Evolutionary conservation across 2,888 invertebrate species (phyloP), one percentile per base, ranked within the genome.

Genomic region (Griposia aprilina): DNA sequence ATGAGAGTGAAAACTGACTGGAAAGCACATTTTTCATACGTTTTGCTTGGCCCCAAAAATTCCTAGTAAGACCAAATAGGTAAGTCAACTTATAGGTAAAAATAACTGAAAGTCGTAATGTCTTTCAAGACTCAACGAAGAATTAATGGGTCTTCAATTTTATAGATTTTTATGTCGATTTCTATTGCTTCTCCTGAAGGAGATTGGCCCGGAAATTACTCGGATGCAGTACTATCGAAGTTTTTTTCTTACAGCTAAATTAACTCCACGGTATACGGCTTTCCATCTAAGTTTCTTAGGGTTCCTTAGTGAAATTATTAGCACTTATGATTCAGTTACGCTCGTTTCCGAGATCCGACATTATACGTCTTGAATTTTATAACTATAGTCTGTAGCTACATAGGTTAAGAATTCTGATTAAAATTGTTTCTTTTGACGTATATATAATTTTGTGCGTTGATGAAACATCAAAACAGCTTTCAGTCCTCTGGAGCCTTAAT

Each of bases 151-250:
- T 63, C 30, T 68, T 67, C 62, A 57, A 45, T 62, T 57, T 63
- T 36, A 50, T 52, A 66, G 20, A n/a, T 45, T 59, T 70, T 80
- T 71, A 50, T 30, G n/a, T 48, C 55, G 41, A 36, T 69, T 82
- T 65, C 55, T 73, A n/a, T 78, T 57, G 26, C 72, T 83, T 30
- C 59, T 69, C n/a, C 23, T 55, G 17, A 13, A 70, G 76, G 82
- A 82, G 83, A 83, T 83, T 65, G 68, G 74, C 55, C 59, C 65
- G 80, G 82, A 82, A 74, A 82, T 83, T 79, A 69, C 80, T 74
- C 74, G 59, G 84, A 55, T 80, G 81, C 67, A 73, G 55, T 50
- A 73, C 80, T 74, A 65, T 69, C 74, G n/a, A 30, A 2, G n/a
- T 26, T 45, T 81, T 81, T 73, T 80, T 68, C 63, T 60, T 55